Evolutionary conservation across 1,140 invertebrate species (phyloP).

Genomic region (Trachelipus rathkii): DNA sequence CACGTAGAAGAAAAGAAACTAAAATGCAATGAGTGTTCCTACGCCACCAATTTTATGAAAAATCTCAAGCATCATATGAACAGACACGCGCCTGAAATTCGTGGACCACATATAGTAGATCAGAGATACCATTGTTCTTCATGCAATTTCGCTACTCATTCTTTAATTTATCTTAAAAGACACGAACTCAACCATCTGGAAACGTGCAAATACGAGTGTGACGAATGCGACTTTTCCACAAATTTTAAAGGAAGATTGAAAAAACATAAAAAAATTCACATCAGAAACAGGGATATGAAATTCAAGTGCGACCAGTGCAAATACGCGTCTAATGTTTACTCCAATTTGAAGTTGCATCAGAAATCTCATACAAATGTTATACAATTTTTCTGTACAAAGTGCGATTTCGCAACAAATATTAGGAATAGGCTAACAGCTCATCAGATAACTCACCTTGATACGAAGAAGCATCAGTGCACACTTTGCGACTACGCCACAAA

Average conservation of each 20-base stretch:
- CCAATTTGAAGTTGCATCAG: neutral
- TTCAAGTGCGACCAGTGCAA: neutral
- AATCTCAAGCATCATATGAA: neutral
- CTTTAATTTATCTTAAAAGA: neutral
- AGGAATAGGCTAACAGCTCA: neutral
- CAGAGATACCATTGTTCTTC: neutral
- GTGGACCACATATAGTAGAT: neutral
- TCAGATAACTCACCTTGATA: neutral
- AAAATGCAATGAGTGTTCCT: neutral
- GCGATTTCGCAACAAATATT: neutral
- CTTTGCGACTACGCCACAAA: neutral
- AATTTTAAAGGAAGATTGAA: neutral
- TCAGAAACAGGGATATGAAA: neutral
- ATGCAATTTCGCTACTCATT: neutral
- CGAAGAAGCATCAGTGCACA: neutral
- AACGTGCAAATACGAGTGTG: neutral
- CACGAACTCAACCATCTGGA: neutral
- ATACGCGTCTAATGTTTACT: neutral
- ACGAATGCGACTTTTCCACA: neutral
- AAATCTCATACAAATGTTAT: neutral
- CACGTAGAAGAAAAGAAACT: neutral
- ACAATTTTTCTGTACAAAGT: neutral
- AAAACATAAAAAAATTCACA: neutral
- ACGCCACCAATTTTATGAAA: neutral
- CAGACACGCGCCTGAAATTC: neutral